These are phyloP conservation scores for Pycnonotus jocosus DNA, from an alignment of 2,113 vertebrate genomes.

Conservation along the genomic window DNA sequence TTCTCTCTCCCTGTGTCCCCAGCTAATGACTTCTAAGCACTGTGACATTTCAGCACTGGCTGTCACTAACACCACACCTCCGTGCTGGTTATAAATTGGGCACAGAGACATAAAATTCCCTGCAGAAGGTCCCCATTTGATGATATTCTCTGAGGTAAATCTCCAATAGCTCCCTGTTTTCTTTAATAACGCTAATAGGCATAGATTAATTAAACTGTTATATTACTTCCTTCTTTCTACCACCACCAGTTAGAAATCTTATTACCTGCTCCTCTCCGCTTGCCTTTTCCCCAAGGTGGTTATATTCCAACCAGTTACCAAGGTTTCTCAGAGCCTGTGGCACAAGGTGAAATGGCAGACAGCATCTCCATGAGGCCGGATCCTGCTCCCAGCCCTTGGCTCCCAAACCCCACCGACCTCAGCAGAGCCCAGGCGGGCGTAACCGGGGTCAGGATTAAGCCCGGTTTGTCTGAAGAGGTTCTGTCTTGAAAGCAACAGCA, in stretches of 20 bases:
- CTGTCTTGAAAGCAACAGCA: slow-evolving; percentile 63
- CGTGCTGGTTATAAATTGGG: slow-evolving; percentile 39
- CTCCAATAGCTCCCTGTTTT: slow-evolving; percentile 47
- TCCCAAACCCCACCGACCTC: neutral
- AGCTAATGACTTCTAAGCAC: slow-evolving; percentile 59
- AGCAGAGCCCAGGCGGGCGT: neutral
- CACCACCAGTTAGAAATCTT: slow-evolving; percentile 43
- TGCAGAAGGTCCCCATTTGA: slow-evolving; percentile 1
- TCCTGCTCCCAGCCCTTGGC: neutral
- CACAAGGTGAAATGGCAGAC: slow-evolving; percentile 20
- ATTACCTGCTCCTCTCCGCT: slow-evolving; percentile 43
- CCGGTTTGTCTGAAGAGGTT: slow-evolving; percentile 40
- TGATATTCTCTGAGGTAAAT: slow-evolving; percentile 37
- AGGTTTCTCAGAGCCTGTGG: slow-evolving; percentile 43
- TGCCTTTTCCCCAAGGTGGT: slow-evolving; percentile 42
- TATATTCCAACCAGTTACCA: slow-evolving; percentile 56
- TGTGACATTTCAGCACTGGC: slow-evolving; percentile 65
- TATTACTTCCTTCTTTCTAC: slow-evolving; percentile 38
- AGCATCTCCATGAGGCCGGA: neutral
- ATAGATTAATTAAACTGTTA: slow-evolving; percentile 42
- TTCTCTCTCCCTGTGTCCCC: slow-evolving; percentile 34
- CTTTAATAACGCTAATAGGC: slow-evolving; percentile 50
- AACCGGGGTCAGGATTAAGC: slow-evolving; percentile 24
- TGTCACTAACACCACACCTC: slow-evolving; percentile 56
- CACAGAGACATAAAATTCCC: slow-evolving; percentile 23